phyloP scores from a whole-genome alignment of 1,140 invertebrate genomes.

The Drosophila varians region DNA sequence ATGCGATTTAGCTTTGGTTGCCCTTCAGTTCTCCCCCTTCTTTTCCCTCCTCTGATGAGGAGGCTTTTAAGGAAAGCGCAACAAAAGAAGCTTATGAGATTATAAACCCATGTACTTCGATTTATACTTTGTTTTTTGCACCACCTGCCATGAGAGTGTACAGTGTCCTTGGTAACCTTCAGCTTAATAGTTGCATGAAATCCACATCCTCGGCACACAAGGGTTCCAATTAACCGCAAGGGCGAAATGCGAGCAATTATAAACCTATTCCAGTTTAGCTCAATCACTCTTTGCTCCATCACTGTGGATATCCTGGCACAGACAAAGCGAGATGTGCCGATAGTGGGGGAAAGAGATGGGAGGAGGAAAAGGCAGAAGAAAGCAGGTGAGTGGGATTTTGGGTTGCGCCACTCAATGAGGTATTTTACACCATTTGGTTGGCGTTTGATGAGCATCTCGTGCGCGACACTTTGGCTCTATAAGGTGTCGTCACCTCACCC shows the following conservation, averaged over 20 bases:
- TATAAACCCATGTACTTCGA: conserved; percentile 29
- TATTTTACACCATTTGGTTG: conserved; percentile 75
- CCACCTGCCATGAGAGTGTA: neutral
- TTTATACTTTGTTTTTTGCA: neutral
- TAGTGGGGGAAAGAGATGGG: neutral
- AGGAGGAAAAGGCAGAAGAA: neutral
- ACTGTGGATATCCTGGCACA: conserved; percentile 7
- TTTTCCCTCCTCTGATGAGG: neutral
- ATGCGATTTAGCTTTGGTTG: neutral
- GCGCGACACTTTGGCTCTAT: conserved; percentile 39
- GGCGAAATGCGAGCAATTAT: conserved; percentile 33
- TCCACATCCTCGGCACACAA: neutral
- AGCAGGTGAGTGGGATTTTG: conserved; percentile 46
- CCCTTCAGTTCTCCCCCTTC: neutral
- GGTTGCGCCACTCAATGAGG: conserved; percentile 67
- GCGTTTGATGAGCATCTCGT: conserved; percentile 67
- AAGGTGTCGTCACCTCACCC: conserved; percentile 23
- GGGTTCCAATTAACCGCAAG: conserved; percentile 31
- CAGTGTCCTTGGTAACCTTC: neutral
- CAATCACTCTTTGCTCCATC: conserved; percentile 43
- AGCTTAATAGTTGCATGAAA: conserved; percentile 21
- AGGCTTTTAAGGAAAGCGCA: conserved; percentile 12
- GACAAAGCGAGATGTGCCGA: neutral
- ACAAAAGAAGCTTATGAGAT: conserved; percentile 28
- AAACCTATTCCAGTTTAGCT: conserved; percentile 41